These are phyloP conservation scores for human DNA, from an alignment of 2,113 vertebrate genomes.

Conservation along the genomic window DNA sequence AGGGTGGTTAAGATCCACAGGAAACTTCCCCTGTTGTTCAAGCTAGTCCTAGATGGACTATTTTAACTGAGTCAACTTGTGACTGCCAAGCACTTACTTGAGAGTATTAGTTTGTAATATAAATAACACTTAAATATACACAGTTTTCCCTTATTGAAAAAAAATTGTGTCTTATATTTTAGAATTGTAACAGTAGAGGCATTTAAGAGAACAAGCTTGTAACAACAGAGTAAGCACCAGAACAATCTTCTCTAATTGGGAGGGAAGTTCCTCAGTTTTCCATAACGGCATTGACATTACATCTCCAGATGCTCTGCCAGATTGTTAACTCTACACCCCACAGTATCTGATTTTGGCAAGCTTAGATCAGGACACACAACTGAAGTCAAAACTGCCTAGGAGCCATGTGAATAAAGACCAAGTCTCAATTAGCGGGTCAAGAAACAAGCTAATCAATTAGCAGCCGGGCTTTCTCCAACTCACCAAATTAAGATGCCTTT, in stretches of 20 bases:
- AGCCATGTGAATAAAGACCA: not conserved
- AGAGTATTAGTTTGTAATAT: not conserved
- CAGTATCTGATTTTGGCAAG: slow-evolving; percentile 60
- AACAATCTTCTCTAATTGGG: slow-evolving; percentile 43
- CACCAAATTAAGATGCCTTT: slow-evolving; percentile 55
- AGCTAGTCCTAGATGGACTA: not conserved
- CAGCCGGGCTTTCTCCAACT: slow-evolving; percentile 39
- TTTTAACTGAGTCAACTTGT: not conserved
- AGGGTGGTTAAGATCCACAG: not conserved
- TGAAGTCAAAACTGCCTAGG: not conserved
- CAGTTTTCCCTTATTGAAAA: not conserved
- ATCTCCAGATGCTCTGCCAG: slow-evolving; percentile 34
- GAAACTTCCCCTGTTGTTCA: not conserved
- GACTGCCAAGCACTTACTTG: not conserved
- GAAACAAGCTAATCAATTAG: slow-evolving; percentile 64
- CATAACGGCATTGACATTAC: slow-evolving; percentile 53
- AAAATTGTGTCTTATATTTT: not conserved
- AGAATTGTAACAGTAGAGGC: not conserved
- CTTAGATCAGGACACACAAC: not conserved
- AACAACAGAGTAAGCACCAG: slow-evolving; percentile 15
- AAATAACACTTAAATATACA: not conserved
- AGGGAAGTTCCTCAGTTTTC: slow-evolving; percentile 57
- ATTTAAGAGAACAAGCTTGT: not conserved
- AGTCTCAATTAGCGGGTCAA: slow-evolving; percentile 30
- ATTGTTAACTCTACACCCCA: slow-evolving; percentile 53